Conservation (phyloP, 1,140 invertebrate genomes). For the Euura saliciscinereae region DNA sequence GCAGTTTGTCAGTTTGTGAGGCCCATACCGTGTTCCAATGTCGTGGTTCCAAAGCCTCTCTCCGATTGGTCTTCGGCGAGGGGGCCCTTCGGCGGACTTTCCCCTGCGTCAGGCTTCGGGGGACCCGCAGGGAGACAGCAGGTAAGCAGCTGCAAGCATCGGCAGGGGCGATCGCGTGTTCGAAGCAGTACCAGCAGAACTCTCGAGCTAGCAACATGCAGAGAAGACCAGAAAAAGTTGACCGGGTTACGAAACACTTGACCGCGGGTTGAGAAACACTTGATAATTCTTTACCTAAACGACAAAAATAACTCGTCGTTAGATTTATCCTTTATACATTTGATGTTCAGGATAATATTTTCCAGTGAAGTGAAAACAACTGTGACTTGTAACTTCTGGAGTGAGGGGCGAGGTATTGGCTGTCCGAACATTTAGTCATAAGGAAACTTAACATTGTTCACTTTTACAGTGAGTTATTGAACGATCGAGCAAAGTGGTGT, state of each 20-base stretch:
- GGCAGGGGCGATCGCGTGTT: constrained; percentile 54
- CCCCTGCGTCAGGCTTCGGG: constrained; percentile 11
- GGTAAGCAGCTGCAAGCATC: constrained; percentile 32
- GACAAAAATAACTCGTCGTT: too few relatives aligned
- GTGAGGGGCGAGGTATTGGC: too few relatives aligned
- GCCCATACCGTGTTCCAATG: constrained; percentile 5
- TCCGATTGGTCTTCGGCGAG: constrained; percentile 18
- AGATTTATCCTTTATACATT: not conserved
- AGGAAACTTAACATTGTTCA: too few relatives aligned
- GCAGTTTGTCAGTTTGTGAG: not conserved
- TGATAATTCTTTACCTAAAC: too few relatives aligned
- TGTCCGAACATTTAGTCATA: too few relatives aligned
- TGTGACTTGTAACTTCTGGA: not conserved
- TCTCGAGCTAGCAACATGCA: constrained; percentile 53
- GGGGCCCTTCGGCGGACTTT: constrained; percentile 15
- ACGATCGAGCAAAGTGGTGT: not conserved
- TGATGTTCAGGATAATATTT: not conserved
- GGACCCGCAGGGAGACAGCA: constrained; percentile 53
- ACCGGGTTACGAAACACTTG: not conserved
- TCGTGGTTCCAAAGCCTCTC: constrained; percentile 18
- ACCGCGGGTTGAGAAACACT: too few relatives aligned
- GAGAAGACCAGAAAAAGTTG: constrained; percentile 7
- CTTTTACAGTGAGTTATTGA: not conserved
- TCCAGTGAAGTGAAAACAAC: not conserved
- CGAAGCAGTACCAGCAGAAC: constrained; percentile 60